Conservation (phyloP, 2,888 invertebrate species). For the Globia sparganii region DNA sequence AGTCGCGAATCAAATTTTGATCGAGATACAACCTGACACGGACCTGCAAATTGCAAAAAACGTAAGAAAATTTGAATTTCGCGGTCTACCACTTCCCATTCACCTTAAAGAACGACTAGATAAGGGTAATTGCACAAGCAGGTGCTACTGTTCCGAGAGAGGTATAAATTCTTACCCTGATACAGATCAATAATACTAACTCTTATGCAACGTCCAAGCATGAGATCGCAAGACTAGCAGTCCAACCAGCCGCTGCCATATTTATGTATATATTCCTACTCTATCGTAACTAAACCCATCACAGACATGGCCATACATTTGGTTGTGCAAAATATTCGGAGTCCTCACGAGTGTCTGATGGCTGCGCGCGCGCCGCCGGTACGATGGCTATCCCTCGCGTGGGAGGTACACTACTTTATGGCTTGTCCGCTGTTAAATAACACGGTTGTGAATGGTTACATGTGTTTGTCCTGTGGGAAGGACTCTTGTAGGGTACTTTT, state of each 20-base stretch:
- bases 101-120: no score
- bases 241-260: neutral
- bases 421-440: constrained; percentile 49
- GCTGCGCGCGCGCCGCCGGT: constrained; percentile 28
- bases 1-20: no score
- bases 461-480: constrained; percentile 32
- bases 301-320: constrained; percentile 21
- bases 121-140: no score
- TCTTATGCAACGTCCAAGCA: neutral
- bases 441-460: constrained; percentile 46
- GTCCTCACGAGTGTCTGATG: constrained; percentile 15
- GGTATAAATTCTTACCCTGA: neutral
- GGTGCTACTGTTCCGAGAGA: neutral
- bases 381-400: constrained; percentile 48
- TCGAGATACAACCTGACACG: no score
- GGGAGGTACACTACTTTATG: constrained; percentile 58
- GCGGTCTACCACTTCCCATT: no score
- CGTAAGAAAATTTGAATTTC: no score
- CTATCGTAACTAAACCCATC: constrained; percentile 32
- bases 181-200: neutral
- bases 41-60: no score
- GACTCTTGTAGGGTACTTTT: constrained; percentile 26
- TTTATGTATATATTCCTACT: constrained; percentile 5
- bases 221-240: neutral
- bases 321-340: constrained; percentile 32